These are phyloP conservation scores for Dynastes tityus DNA, from an alignment of 2,888 invertebrate genomes.

Conservation along the genomic window DNA sequence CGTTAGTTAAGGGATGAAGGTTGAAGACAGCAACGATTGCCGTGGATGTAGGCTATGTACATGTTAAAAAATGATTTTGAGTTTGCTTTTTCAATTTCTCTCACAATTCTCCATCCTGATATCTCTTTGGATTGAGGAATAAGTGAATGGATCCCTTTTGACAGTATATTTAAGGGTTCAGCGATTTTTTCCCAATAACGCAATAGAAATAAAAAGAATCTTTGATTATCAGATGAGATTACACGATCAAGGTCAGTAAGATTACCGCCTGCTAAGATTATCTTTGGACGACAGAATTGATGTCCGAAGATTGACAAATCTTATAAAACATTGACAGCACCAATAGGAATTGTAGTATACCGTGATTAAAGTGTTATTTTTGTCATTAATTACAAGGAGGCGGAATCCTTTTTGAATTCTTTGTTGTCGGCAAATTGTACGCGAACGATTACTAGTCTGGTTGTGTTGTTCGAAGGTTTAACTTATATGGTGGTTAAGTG, in stretches of 20 bases:
- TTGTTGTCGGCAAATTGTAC: not conserved
- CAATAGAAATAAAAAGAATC: not conserved
- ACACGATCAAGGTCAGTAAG: slow-evolving; percentile 2
- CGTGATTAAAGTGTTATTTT: slow-evolving; percentile 5
- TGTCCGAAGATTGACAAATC: slow-evolving; percentile 5
- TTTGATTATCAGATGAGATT: slow-evolving; percentile 20
- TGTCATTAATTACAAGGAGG: slow-evolving; percentile 6
- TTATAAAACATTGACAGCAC: slow-evolving; percentile 6
- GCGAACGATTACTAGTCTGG: too few relatives aligned
- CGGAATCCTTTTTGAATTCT: not conserved
- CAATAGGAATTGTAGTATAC: not conserved
- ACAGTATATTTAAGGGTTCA: too few relatives aligned
- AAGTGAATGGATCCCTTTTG: too few relatives aligned
- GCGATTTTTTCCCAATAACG: not conserved
- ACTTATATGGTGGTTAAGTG: slow-evolving; percentile 3
- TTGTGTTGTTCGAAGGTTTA: not conserved
- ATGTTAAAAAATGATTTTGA: too few relatives aligned
- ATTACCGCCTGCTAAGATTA: slow-evolving; percentile 6
- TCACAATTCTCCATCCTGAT: too few relatives aligned
- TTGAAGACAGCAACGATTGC: too few relatives aligned
- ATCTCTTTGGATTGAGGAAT: too few relatives aligned
- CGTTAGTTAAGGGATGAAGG: too few relatives aligned
- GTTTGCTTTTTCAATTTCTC: too few relatives aligned
- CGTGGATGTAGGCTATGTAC: too few relatives aligned
- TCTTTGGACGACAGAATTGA: slow-evolving; percentile 8